phyloP scores from a whole-genome alignment of 2,797 vertebrate genomes.

The Pipistrellus kuhlii region DNA sequence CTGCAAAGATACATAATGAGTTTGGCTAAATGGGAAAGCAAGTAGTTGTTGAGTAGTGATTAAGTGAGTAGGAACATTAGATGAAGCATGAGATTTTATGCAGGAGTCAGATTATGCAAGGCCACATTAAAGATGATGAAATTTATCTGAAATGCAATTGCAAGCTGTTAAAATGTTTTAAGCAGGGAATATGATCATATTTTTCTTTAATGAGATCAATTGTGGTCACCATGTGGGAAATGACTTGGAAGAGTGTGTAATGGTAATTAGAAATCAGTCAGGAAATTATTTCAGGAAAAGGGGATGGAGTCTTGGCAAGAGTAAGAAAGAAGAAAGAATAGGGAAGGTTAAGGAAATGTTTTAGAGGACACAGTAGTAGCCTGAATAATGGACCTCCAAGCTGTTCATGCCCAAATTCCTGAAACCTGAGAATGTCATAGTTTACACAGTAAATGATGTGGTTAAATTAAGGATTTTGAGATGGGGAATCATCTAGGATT shows the following conservation, averaged over 20 bases:
- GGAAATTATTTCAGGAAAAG: not conserved
- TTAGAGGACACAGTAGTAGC: not conserved
- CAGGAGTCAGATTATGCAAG: not conserved
- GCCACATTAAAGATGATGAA: not conserved
- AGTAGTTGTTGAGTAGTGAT: not conserved
- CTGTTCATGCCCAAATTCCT: not conserved
- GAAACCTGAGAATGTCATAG: not conserved
- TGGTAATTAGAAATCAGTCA: not conserved
- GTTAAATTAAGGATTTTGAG: not conserved
- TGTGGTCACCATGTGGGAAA: constrained; percentile 35
- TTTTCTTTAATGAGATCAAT: constrained; percentile 12
- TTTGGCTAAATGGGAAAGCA: not conserved
- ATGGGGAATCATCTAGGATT: not conserved
- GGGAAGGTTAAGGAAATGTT: not conserved
- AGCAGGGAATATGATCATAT: not conserved
- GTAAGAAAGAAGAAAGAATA: not conserved
- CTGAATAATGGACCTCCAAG: not conserved
- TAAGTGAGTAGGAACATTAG: not conserved
- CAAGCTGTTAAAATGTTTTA: constrained; percentile 19
- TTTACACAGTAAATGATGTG: not conserved
- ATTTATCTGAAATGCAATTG: not conserved
- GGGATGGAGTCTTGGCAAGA: not conserved
- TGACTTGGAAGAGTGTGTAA: not conserved
- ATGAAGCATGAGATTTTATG: not conserved
- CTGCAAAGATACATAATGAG: not conserved